Evolutionary conservation across 2,113 vertebrate species (phyloP).

Genomic region (Rhagologus leucostigma): DNA sequence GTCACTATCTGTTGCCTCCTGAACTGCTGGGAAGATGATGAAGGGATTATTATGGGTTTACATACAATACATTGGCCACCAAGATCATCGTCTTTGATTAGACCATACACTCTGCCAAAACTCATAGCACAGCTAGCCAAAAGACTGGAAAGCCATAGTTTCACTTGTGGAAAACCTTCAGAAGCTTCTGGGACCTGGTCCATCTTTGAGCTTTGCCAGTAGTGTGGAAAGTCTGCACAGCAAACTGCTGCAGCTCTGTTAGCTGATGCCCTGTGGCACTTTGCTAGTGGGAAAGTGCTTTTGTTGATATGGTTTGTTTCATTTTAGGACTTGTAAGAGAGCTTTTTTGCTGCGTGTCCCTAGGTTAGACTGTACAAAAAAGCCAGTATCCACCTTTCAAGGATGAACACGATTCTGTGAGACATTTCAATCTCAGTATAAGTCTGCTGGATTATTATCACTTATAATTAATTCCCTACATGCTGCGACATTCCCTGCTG

Average conservation of each 20-base stretch:
- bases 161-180: not conserved
- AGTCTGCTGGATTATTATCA: constrained; percentile 22
- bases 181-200: not conserved
- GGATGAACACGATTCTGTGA: not conserved
- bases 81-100: not conserved
- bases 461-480: constrained; percentile 5
- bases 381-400: not conserved
- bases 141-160: not conserved
- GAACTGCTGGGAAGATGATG: not conserved
- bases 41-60: not conserved
- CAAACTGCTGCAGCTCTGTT: not conserved
- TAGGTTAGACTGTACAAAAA: not conserved
- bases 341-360: not conserved
- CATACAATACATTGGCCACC: not conserved
- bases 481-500: not conserved
- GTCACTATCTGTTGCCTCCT: not conserved
- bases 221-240: not conserved
- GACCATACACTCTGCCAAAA: not conserved
- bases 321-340: not conserved
- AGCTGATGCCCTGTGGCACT: not conserved
- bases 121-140: not conserved
- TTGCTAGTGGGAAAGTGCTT: not conserved
- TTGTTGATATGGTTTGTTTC: not conserved
- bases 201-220: not conserved
- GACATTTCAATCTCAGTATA: not conserved